Evolutionary conservation across 2,113 vertebrate genomes (phyloP).

Genomic region (Hemichromis elongatus): DNA sequence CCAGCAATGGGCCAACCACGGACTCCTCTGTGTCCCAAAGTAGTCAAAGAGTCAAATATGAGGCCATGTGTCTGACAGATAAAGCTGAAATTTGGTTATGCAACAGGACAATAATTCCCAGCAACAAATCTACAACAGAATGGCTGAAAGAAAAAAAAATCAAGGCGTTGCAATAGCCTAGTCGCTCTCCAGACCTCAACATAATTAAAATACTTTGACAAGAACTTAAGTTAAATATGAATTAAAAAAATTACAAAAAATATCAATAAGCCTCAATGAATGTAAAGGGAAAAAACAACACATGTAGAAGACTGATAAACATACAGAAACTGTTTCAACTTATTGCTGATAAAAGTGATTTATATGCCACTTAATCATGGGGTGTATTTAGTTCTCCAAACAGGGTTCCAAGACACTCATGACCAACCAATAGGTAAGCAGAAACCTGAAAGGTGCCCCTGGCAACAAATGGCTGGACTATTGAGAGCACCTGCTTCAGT

Average conservation of each 20-base stretch:
- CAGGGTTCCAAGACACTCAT: neutral
- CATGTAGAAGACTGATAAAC: neutral
- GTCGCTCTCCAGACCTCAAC: neutral
- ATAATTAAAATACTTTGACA: neutral
- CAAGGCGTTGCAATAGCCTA: neutral
- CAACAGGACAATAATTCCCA: neutral
- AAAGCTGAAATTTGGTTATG: neutral
- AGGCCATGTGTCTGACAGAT: neutral
- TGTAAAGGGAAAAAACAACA: neutral
- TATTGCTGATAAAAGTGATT: neutral
- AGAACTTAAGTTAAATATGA: neutral
- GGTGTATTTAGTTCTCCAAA: neutral
- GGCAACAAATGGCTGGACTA: neutral
- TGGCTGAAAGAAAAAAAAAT: neutral
- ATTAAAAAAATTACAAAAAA: neutral
- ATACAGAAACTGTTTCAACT: neutral
- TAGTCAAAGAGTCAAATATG: neutral
- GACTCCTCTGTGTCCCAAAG: neutral
- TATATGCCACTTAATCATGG: neutral
- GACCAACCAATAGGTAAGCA: conserved; percentile 25
- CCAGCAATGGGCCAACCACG: neutral
- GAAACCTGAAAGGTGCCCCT: neutral
- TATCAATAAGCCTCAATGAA: neutral
- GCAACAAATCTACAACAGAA: neutral
- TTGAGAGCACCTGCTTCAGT: conserved; percentile 6